Evolutionary conservation across 2,113 vertebrate genomes (phyloP).

Genomic region (Sminthopsis crassicaudata): DNA sequence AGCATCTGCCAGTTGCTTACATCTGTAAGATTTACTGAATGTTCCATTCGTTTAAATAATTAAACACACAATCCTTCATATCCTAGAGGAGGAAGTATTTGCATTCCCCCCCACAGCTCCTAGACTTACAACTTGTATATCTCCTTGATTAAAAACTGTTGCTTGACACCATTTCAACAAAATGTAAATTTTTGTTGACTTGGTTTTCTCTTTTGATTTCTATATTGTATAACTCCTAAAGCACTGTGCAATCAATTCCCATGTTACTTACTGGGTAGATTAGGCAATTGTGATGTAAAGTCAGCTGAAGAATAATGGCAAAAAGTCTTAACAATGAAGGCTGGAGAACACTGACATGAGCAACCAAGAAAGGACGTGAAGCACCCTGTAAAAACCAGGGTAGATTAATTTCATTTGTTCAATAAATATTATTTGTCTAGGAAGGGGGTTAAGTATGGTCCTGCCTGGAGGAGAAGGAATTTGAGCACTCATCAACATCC

Average conservation of each 20-base stretch:
- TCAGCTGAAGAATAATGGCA: background rate
- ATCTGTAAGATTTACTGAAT: conserved; percentile 1
- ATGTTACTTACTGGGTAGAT: background rate
- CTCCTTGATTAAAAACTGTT: background rate
- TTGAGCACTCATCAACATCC: background rate
- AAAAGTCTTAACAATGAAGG: background rate
- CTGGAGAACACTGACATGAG: background rate
- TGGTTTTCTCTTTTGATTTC: background rate
- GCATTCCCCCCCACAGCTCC: background rate
- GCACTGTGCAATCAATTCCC: background rate
- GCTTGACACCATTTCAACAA: background rate
- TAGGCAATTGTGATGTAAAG: background rate
- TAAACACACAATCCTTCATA: background rate
- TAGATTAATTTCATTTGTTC: background rate
- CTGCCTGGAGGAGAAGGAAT: background rate
- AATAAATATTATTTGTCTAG: background rate
- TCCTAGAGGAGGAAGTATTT: background rate
- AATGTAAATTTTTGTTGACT: background rate
- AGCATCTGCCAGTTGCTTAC: background rate
- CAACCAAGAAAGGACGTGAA: background rate
- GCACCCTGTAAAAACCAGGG: background rate
- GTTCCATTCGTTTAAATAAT: background rate
- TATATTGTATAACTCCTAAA: background rate
- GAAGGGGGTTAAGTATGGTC: background rate
- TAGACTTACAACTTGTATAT: background rate